Conservation (phyloP, 2,113 vertebrate species). For the Prunella fulvescens region DNA sequence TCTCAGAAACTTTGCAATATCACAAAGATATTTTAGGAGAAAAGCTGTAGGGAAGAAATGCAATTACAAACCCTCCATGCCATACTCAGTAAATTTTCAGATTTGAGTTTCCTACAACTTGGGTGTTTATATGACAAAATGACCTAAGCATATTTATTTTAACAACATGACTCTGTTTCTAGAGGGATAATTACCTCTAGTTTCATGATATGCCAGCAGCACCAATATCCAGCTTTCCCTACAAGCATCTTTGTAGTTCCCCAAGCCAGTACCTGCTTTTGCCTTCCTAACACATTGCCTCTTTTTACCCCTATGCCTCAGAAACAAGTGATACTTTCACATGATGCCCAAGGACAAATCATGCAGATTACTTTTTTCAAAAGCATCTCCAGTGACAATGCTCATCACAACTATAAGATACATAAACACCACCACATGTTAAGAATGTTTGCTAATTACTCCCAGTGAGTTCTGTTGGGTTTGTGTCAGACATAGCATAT, state of each 20-base stretch:
- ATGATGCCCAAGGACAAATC: background rate
- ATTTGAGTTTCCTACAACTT: background rate
- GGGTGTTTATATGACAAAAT: background rate
- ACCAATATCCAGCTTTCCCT: background rate
- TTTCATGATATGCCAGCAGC: background rate
- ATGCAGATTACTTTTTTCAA: background rate
- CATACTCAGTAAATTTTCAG: background rate
- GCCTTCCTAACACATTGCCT: background rate
- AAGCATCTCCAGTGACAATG: background rate
- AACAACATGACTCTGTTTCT: background rate
- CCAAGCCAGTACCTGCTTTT: background rate
- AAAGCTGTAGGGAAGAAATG: background rate
- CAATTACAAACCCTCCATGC: background rate
- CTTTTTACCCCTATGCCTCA: background rate
- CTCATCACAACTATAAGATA: background rate
- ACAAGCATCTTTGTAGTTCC: background rate
- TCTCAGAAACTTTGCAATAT: background rate
- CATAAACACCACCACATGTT: background rate
- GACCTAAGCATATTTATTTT: background rate
- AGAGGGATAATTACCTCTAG: background rate
- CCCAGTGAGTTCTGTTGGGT: background rate
- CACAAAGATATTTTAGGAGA: background rate
- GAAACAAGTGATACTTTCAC: background rate
- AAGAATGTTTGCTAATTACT: background rate
- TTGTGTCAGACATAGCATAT: background rate